Conservation (phyloP, 2,888 invertebrate genomes). For the Sinopyrophorus schimmeli region DNA sequence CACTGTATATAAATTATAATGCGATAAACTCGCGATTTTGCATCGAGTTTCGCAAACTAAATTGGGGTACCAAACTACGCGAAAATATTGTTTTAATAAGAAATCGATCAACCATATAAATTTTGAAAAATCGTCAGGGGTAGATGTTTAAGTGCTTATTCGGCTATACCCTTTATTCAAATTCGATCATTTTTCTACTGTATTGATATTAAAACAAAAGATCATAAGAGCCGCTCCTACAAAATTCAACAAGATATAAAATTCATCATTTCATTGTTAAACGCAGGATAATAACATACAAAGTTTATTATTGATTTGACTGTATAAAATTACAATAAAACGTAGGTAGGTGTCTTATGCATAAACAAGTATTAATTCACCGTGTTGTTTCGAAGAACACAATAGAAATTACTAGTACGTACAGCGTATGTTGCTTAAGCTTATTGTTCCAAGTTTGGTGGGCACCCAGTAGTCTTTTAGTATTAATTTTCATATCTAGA, state of each 20-base stretch:
- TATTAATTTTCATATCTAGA: conserved; percentile 8
- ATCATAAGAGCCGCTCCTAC: background rate
- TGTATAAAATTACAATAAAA: conserved; percentile 19
- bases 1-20: too few relatives aligned
- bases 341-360: conserved; percentile 16
- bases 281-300: conserved; percentile 6
- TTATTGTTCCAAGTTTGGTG: conserved; percentile 8
- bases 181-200: too few relatives aligned
- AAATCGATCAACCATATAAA: too few relatives aligned
- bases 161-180: too few relatives aligned
- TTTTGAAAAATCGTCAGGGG: too few relatives aligned
- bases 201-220: conserved; percentile 3
- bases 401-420: background rate
- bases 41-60: too few relatives aligned
- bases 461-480: conserved; percentile 3
- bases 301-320: conserved; percentile 20
- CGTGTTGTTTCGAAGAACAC: background rate
- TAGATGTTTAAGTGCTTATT: too few relatives aligned
- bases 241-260: background rate
- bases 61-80: too few relatives aligned
- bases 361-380: conserved; percentile 12
- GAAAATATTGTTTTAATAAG: too few relatives aligned
- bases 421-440: background rate
- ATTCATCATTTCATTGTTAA: conserved; percentile 9
- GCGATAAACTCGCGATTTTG: too few relatives aligned